Conservation (phyloP, 2,888 invertebrate genomes). For the Eupithecia tripunctaria region DNA sequence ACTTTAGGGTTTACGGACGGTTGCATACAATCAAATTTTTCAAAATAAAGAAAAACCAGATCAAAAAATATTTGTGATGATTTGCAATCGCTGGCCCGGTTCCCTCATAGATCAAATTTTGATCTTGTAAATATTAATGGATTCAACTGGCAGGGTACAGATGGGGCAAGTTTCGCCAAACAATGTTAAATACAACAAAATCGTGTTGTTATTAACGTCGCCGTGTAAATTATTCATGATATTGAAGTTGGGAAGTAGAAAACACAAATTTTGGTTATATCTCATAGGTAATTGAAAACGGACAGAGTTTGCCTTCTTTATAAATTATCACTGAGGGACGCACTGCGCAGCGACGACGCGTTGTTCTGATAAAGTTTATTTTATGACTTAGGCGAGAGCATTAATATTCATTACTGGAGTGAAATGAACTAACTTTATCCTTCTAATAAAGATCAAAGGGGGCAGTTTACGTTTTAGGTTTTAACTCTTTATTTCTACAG, state of each 20-base stretch:
- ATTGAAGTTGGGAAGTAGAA: constrained; percentile 71
- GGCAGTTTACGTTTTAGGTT: constrained; percentile 46
- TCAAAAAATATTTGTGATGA: neutral
- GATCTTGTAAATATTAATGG: constrained; percentile 45
- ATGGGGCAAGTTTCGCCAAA: constrained; percentile 46
- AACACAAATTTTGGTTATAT: constrained; percentile 72
- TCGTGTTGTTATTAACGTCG: constrained; percentile 62
- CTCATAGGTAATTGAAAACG: constrained; percentile 68
- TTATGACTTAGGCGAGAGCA: constrained; percentile 81
- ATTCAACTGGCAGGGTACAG: constrained; percentile 41
- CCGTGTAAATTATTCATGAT: constrained; percentile 71
- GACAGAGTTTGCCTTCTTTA: constrained; percentile 61
- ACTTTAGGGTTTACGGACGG: too few species aligned
- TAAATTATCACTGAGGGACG: constrained; percentile 72
- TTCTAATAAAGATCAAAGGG: constrained; percentile 77
- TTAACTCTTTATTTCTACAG: neutral
- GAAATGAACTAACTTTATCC: constrained; percentile 82
- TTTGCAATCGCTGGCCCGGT: neutral
- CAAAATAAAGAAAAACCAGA: neutral
- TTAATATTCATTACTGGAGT: constrained; percentile 82
- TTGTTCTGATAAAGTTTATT: constrained; percentile 81
- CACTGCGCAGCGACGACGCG: constrained; percentile 70
- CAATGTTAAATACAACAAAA: constrained; percentile 61
- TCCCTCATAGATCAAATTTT: constrained; percentile 41
- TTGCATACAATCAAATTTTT: too few species aligned